Base-by-base conservation (phyloP, 2,113 vertebrate species). In the Leptodactylus fuscus region DNA sequence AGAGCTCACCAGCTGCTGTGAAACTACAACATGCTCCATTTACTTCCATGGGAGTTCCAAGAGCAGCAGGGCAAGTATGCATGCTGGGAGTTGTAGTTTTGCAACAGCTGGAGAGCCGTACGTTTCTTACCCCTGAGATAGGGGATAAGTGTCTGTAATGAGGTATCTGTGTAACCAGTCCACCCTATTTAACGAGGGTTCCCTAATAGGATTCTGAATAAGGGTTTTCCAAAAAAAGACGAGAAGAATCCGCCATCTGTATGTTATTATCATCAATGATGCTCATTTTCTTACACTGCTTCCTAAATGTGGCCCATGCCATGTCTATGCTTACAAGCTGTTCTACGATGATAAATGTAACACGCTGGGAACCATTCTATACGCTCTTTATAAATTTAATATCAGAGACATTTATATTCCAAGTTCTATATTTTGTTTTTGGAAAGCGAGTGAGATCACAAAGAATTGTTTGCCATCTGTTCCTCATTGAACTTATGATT, bases 391-490 rank as follows among this genome's bases (percentile, higher is more conserved):
- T 7, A 75, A 46, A 74, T 44, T 22, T 73, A 46, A 16, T 46
- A 29, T 74, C 32, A 32, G 29, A 65, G 29, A 20, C 60, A 46
- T 41, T 27, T 75, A 3, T 29, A 29, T 48, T 75, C 46, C 11
- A 48, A 36, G 20, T 78, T 60, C 13, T 27, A 24, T 32, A 41
- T 24, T 79, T 79, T 60, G 51, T 55, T 55, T 48, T 22, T 51
- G 5, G 51, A 58, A 12, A 55, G 13, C 48, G 36, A 78, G 51
- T 38, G 24, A 38, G 38, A 38, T 38, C 51, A 22, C 49, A 55
- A 53, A 36, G 20, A 32, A 78, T 11, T 78, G 51, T 36, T 53
- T 34, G 29, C 81, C 70, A 75, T 75, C 69, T 83, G 81, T 74
- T 73, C 34, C 36, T 74, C 20, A 11, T 75, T 55, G 34, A 60